Percentiles rank a stretch among this genome's conserved stretches.
Evolutionary conservation across 2,113 vertebrate genomes (phyloP).

Genomic region (Saccopteryx bilineata): DNA sequence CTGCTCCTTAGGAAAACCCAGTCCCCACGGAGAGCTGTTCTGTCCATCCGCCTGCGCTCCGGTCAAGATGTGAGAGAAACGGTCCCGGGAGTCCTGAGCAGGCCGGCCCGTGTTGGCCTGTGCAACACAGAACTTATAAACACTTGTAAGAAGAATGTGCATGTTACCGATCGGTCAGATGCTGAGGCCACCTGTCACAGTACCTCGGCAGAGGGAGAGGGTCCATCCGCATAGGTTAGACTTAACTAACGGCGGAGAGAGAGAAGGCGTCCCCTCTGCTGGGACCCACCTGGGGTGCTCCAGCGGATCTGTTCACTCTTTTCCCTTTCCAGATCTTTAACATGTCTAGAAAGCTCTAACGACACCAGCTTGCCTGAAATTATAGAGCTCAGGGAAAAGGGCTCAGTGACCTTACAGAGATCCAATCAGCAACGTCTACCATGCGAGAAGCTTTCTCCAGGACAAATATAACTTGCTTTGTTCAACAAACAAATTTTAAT

Average conservation of each 20-base stretch:
- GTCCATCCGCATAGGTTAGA: not conserved
- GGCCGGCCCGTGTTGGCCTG: not conserved
- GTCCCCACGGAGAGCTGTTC: slow-evolving; percentile 3
- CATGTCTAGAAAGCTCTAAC: not conserved
- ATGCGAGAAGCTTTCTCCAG: not conserved
- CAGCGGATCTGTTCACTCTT: not conserved
- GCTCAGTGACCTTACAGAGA: not conserved
- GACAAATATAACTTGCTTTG: not conserved
- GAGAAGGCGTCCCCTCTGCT: not conserved
- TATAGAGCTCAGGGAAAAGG: not conserved
- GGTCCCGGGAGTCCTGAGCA: not conserved
- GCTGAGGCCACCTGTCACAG: not conserved
- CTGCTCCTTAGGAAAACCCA: slow-evolving; percentile 62
- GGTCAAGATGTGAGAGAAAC: not conserved
- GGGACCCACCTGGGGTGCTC: not conserved
- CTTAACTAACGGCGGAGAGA: not conserved
- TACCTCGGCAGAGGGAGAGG: not conserved
- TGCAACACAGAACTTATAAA: not conserved
- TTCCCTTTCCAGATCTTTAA: not conserved
- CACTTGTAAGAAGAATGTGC: not conserved
- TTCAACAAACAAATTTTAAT: not conserved
- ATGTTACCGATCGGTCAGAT: not conserved
- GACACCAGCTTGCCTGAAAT: not conserved
- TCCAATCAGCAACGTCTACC: slow-evolving; percentile 26
- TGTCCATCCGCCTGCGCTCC: not conserved